Base-by-base conservation (phyloP, 2,797 vertebrate species). In the Myotis vivesi region DNA sequence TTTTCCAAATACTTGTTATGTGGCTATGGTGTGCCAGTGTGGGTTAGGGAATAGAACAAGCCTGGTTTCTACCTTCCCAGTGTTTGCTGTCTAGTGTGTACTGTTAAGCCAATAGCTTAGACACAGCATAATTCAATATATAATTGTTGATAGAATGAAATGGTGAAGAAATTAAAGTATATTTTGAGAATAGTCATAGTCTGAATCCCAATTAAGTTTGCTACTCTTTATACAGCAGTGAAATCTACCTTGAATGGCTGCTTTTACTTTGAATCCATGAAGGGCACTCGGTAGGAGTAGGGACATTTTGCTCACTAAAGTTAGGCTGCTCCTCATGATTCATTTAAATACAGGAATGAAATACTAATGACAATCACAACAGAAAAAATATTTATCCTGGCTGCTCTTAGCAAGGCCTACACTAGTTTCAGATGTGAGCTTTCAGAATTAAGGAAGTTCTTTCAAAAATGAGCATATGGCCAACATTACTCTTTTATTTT, bases 141-240 rank as follows among this genome's bases (percentile, higher is more conserved):
- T 51, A 28, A 82, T 83, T 88, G 81, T 77, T 88, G 92, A 90
- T 53, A 41, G 71, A 95, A 64, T 94, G 71, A 84, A 97, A 92
- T 51, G 36, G 57, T 76, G 36, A 41, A 92, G 53, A 94, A 92
- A 96, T 87, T 69, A 89, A 94, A 93, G 66, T 79, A 46, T 86
- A 91, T 87, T 92, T 71, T 77, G 81, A 97, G 87, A 84, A 84
- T 1, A 80, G 75, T 53, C 57, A 72, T 23, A 82, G 51, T 93
- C 38, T 96, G 92, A 95, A 96, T 81, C 44, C 72, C 72, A 91
- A 13, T 77, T 92, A 86, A n/a, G 44, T 86, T 83, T 95, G 53
- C 71, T 95, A 13, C 17, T 95, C 69, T 92, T 93, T 84, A 88
- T 90, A 68, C 23, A 79, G 73, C 46, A 89, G 53, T 57, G 30